Percentiles rank a stretch among this genome's conserved stretches.
Conservation (phyloP, 2,888 invertebrate genomes). For the Stenotaenia linearis region DNA sequence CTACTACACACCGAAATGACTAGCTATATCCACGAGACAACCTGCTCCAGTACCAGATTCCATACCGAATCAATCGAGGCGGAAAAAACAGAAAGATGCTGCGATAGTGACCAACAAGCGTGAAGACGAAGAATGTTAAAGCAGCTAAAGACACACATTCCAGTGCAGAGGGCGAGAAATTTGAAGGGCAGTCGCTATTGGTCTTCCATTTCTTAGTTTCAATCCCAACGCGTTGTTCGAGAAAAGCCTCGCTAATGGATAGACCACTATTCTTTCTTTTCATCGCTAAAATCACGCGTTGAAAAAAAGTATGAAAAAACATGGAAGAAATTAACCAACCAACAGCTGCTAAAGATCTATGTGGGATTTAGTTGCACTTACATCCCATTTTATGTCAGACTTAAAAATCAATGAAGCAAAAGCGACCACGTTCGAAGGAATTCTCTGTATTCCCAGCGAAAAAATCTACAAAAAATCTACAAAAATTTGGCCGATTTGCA, state of each 20-base stretch:
- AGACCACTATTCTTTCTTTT: neutral
- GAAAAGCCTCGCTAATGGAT: neutral
- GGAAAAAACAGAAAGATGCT: neutral
- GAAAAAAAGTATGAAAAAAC: neutral
- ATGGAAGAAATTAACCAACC: neutral
- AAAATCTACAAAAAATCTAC: too few relatives aligned
- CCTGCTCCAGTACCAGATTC: neutral
- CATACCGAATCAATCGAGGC: neutral
- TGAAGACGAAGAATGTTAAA: neutral
- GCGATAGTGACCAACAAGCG: neutral
- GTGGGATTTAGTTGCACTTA: neutral
- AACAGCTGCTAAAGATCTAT: neutral
- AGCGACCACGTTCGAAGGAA: too few relatives aligned
- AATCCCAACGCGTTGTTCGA: neutral
- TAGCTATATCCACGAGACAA: neutral
- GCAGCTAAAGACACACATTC: neutral
- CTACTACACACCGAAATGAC: neutral
- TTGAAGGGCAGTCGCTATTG: slow-evolving; percentile 4
- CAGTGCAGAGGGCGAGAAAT: neutral
- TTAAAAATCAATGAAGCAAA: neutral
- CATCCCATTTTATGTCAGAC: neutral
- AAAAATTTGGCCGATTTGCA: too few relatives aligned
- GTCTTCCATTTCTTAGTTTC: neutral
- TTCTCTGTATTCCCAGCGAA: too few relatives aligned
- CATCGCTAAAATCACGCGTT: neutral